Base-by-base conservation (phyloP, 2,113 vertebrate species). In the Bos javanicus region DNA sequence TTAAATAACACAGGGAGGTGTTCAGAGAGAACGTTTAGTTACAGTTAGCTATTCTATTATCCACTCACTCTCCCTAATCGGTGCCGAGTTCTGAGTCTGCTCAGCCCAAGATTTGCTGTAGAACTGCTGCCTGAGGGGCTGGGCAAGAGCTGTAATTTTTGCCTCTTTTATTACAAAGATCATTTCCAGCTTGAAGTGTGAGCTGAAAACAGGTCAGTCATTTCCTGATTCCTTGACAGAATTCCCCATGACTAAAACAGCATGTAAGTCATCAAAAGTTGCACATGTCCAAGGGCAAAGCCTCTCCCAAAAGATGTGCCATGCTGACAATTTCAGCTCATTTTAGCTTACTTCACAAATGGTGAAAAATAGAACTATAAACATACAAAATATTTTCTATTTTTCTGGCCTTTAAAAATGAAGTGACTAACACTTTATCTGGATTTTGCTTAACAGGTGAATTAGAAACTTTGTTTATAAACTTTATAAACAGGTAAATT, bases 371-470 rank as follows among this genome's bases (percentile, higher is more conserved):
- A 92, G 46, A 83, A 85, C 36, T 76, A 26, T 50, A 86, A 78
- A 25, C 30, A 80, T 56, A 56, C 16, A 33, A 82, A 93, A 78
- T 33, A 78, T 43, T 89, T 83, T 83, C 48, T 71, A 23, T 19
- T 91, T 71, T 92, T 92, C 48, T 88, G 33, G 46, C 26, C 21
- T 97, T 88, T 91, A 87, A 87, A 92, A 94, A 11, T 84, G 39
- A 62, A 59, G 23, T 50, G 13, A 88, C 46, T 86, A 86, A 91
- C 82, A 54, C 4, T 26, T 60, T 80, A 30, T 84, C 59, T 90
- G 30, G 26, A 85, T 93, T 97, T 88, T 88, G 21, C 86, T 91
- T 91, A 93, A 96, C 86, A 96, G 46, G 71, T 71, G 36, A 93
- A 87, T 93, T 96, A 82, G 87, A 87, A 90, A 48, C 56, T 71